Evolutionary conservation across 1,140 invertebrate species (phyloP).

Genomic region (Piezodorus guildinii): DNA sequence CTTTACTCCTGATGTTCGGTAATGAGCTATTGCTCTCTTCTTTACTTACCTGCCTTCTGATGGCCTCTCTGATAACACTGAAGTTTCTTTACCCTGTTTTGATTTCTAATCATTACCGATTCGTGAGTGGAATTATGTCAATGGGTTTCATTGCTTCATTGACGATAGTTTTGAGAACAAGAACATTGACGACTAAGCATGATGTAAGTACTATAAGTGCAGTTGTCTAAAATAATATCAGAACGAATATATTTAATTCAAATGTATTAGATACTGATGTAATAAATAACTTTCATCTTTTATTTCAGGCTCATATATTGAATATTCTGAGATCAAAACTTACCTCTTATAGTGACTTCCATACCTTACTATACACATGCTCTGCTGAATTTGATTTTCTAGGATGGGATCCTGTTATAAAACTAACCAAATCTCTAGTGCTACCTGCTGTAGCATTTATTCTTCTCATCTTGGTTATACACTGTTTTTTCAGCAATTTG

Average conservation of each 20-base stretch:
- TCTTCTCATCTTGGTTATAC: slow-evolving; percentile 13
- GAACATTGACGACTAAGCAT: slow-evolving; percentile 40
- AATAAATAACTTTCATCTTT: not conserved
- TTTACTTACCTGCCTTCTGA: slow-evolving; percentile 42
- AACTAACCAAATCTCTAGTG: slow-evolving; percentile 37
- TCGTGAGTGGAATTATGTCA: slow-evolving; percentile 11
- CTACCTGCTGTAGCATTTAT: slow-evolving; percentile 40
- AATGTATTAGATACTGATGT: no score
- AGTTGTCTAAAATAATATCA: no score
- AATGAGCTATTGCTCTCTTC: slow-evolving; percentile 57
- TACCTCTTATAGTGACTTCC: slow-evolving; percentile 59
- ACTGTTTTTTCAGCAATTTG: slow-evolving; percentile 8
- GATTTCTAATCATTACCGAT: slow-evolving; percentile 22
- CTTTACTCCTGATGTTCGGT: slow-evolving; percentile 45
- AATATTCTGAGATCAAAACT: slow-evolving; percentile 68
- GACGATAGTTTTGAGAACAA: slow-evolving; percentile 37
- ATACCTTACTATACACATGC: slow-evolving; percentile 75
- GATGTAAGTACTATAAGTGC: slow-evolving; percentile 38
- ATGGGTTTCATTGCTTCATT: slow-evolving; percentile 20
- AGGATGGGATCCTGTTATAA: slow-evolving; percentile 32
- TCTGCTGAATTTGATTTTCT: slow-evolving; percentile 72
- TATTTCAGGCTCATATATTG: slow-evolving; percentile 54
- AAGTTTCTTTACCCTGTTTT: slow-evolving; percentile 33
- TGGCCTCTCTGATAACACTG: slow-evolving; percentile 28
- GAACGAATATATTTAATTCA: no score